Conservation (phyloP, 2,113 vertebrate genomes). For the Plotosus lineatus region DNA sequence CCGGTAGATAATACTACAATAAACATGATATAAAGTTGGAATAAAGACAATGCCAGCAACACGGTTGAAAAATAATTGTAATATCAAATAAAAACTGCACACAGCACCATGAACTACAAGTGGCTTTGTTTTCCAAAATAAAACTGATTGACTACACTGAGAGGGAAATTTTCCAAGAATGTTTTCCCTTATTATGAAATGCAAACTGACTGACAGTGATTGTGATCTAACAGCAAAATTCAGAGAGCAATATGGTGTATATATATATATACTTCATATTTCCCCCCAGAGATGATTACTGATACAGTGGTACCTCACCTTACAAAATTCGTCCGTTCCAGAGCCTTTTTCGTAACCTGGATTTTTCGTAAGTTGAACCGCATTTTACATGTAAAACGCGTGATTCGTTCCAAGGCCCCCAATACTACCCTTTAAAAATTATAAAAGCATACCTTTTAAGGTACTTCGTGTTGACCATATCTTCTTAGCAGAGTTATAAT, state of each 20-base stretch:
- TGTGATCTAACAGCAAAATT: neutral
- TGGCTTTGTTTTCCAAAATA: conserved; percentile 71
- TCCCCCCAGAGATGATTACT: neutral
- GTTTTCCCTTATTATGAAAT: conserved; percentile 62
- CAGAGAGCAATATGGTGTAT: neutral
- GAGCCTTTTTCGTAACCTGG: too few relatives aligned
- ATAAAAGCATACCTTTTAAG: too few relatives aligned
- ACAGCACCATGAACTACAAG: conserved; percentile 76
- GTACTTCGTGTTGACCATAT: too few relatives aligned
- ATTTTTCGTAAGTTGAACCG: too few relatives aligned
- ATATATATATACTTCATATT: neutral
- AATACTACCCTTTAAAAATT: too few relatives aligned
- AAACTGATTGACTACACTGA: conserved; percentile 68
- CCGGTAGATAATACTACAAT: conserved; percentile 69
- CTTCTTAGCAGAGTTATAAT: too few relatives aligned
- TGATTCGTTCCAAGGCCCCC: too few relatives aligned
- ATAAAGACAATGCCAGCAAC: conserved; percentile 24
- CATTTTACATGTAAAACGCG: too few relatives aligned
- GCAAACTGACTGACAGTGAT: neutral
- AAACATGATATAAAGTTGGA: conserved; percentile 57
- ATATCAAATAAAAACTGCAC: conserved; percentile 66
- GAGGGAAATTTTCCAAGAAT: conserved; percentile 58
- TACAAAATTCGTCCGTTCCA: too few relatives aligned
- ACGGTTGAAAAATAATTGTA: conserved; percentile 49
- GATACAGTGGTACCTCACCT: too few relatives aligned